Conservation (phyloP, 2,113 vertebrate species). For the Gopherus evgoodei region DNA sequence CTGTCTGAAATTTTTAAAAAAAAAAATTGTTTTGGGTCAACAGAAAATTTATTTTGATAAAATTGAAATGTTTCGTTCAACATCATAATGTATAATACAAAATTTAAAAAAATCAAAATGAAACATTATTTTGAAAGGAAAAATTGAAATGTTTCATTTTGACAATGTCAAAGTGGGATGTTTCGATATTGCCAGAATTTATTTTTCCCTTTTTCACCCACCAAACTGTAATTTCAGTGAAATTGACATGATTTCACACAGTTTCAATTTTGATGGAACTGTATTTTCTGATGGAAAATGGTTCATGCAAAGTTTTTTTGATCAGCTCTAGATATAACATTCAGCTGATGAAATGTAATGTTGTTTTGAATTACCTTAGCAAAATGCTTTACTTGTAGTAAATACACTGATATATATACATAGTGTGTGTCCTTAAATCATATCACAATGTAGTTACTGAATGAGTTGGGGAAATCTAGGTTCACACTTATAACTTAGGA, state of each 20-base stretch:
- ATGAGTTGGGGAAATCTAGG: slow-evolving; percentile 35
- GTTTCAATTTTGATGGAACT: neutral
- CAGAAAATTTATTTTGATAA: neutral
- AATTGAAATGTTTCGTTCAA: neutral
- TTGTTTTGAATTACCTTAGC: slow-evolving; percentile 52
- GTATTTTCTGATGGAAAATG: neutral
- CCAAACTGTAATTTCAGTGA: neutral
- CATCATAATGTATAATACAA: neutral
- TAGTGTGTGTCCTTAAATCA: slow-evolving; percentile 43
- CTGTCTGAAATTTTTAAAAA: neutral
- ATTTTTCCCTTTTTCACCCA: neutral
- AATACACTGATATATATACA: slow-evolving; percentile 7
- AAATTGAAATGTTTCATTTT: fast-evolving
- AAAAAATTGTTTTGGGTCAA: neutral
- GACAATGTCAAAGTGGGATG: neutral
- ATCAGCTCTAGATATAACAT: neutral
- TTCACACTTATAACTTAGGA: slow-evolving; percentile 45
- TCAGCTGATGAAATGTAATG: neutral
- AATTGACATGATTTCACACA: neutral
- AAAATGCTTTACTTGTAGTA: neutral
- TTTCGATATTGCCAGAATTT: neutral
- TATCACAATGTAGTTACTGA: slow-evolving; percentile 48
- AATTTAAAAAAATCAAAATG: neutral
- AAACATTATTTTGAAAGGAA: neutral
- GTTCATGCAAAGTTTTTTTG: neutral